These are phyloP conservation scores for Phaenicophaeus curvirostris DNA, from an alignment of 2,797 vertebrate genomes.

Conservation along the genomic window DNA sequence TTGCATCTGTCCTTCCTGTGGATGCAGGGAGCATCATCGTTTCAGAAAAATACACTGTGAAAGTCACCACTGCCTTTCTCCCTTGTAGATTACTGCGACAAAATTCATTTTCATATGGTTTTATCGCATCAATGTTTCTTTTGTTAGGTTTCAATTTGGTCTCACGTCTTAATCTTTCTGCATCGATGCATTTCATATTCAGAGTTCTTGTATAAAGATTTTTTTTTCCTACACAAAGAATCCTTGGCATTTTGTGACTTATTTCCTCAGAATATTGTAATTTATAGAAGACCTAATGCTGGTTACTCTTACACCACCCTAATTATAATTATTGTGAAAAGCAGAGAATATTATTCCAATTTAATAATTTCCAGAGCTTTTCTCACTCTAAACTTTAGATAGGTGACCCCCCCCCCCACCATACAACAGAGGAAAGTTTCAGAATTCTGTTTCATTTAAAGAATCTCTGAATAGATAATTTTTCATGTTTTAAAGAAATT, in stretches of 20 bases:
- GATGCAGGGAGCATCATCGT: neutral
- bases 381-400: neutral
- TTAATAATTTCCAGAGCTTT: neutral
- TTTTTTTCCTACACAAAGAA: neutral
- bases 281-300: neutral
- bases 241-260: neutral
- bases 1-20: neutral
- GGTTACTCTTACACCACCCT: neutral
- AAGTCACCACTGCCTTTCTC: neutral
- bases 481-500: neutral
- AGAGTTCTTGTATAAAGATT: neutral
- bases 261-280: neutral
- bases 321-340: neutral
- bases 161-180: neutral
- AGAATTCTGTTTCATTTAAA: constrained; percentile 40
- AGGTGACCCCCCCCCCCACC: neutral
- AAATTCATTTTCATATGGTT: neutral
- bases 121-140: neutral
- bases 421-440: neutral
- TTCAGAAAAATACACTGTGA: neutral
- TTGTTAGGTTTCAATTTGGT: neutral
- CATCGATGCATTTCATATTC: neutral
- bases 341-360: neutral
- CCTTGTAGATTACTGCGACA: neutral
- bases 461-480: constrained; percentile 13